Percentiles rank a stretch among this genome's conserved stretches.
Evolutionary conservation across 2,888 invertebrate genomes (phyloP).

Genomic region (Ypsolopha sequella): DNA sequence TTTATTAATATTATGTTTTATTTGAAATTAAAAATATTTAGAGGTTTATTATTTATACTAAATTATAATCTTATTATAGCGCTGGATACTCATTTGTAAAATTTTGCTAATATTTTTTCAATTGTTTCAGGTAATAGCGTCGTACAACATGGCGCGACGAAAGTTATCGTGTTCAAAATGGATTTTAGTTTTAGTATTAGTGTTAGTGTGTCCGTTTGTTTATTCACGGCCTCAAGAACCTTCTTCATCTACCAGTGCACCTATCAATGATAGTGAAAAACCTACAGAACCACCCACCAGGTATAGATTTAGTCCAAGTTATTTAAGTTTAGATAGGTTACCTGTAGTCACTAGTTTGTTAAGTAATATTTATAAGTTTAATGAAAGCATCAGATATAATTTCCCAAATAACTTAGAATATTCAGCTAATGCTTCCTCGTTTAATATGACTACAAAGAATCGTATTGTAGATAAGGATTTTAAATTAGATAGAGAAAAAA

Average conservation of each 20-base stretch:
- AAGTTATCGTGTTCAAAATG: constrained; percentile 53
- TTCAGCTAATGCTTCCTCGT: too few species aligned
- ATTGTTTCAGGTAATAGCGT: constrained; percentile 52
- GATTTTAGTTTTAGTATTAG: constrained; percentile 58
- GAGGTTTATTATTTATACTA: too few species aligned
- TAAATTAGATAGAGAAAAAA: not conserved
- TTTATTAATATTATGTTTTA: too few species aligned
- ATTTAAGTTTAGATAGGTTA: constrained; percentile 14
- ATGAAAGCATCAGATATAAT: too few species aligned
- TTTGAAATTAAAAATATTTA: too few species aligned
- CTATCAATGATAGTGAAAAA: constrained; percentile 26
- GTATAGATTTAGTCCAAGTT: constrained; percentile 30
- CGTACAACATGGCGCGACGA: constrained; percentile 46
- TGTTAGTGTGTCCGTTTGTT: constrained; percentile 41
- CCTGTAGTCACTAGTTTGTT: constrained; percentile 26
- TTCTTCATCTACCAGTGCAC: constrained; percentile 15
- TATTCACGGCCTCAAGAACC: constrained; percentile 48
- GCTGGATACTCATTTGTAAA: too few species aligned
- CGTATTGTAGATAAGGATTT: not conserved
- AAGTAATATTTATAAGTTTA: constrained; percentile 11
- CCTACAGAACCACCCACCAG: constrained; percentile 42
- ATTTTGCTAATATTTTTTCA: constrained; percentile 11
- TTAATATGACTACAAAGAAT: too few species aligned
- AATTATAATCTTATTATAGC: too few species aligned
- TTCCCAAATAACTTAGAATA: too few species aligned